Conservation (phyloP, 2,113 vertebrate genomes). For the Willisornis vidua region DNA sequence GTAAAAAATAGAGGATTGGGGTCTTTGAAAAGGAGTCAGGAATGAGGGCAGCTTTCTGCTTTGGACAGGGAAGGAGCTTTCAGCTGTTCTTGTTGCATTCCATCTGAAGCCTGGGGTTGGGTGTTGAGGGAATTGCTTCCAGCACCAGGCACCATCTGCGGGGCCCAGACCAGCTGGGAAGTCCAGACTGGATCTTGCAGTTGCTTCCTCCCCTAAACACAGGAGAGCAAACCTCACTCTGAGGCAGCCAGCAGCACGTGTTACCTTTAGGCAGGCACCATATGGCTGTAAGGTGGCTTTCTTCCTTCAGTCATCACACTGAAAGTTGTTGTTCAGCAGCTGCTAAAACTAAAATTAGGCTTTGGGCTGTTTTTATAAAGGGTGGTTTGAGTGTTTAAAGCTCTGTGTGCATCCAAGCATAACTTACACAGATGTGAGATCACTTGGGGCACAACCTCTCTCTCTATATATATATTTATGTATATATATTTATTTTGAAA, state of each 20-base stretch:
- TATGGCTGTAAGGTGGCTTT: background rate
- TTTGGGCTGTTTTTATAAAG: background rate
- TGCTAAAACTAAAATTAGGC: background rate
- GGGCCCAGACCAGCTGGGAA: background rate
- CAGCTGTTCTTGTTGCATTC: background rate
- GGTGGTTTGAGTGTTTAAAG: background rate
- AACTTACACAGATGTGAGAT: background rate
- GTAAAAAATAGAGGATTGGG: background rate
- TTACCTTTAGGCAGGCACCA: background rate
- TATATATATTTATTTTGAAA: background rate
- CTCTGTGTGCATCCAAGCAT: background rate
- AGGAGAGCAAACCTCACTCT: background rate
- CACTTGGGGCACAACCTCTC: background rate
- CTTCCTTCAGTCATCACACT: background rate
- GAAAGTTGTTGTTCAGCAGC: background rate
- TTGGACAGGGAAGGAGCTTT: background rate
- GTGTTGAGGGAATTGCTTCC: background rate
- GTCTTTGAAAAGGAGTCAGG: background rate
- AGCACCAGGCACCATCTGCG: background rate
- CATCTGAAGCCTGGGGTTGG: background rate
- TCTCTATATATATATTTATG: background rate
- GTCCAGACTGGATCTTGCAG: rapidly evolving
- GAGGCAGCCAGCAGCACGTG: background rate
- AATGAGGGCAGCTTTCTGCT: background rate
- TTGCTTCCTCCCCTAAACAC: background rate